These are phyloP conservation scores for Erpornis zantholeuca DNA, from an alignment of 2,113 vertebrate genomes.

Conservation along the genomic window DNA sequence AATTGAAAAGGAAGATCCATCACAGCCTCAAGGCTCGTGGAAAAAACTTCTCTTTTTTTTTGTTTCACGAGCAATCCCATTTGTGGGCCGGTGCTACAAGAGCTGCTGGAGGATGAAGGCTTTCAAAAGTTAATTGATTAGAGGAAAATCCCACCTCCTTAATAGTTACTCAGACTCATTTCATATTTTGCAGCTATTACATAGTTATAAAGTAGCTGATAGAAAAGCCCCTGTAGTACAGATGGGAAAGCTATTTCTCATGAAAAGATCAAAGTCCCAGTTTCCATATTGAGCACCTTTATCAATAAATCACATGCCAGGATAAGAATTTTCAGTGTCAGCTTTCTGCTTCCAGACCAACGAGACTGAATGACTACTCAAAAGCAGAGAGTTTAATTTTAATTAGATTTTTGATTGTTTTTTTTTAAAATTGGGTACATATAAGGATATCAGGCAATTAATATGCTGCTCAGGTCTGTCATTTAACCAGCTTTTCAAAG, in stretches of 20 bases:
- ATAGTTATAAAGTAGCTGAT: slow-evolving; percentile 43
- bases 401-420: background rate
- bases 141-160: slow-evolving; percentile 57
- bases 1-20: slow-evolving; percentile 8
- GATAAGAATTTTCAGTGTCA: background rate
- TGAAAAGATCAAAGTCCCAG: slow-evolving; percentile 46
- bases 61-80: background rate
- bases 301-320: slow-evolving; percentile 33
- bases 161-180: slow-evolving; percentile 22
- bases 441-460: background rate
- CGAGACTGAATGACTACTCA: background rate
- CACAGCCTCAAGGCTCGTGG: background rate
- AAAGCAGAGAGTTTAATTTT: background rate
- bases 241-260: slow-evolving; percentile 47
- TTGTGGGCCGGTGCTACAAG: background rate
- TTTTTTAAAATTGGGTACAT: background rate
- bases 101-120: background rate
- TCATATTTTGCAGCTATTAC: slow-evolving; percentile 34
- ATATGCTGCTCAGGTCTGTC: background rate
- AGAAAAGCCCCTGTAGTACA: slow-evolving; percentile 20
- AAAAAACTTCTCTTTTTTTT: background rate
- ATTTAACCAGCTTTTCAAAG: background rate
- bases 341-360: background rate
- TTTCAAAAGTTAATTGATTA: slow-evolving; percentile 63
- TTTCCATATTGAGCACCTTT: slow-evolving; percentile 10